Conservation (phyloP, 1,140 invertebrate genomes). For the Dendrolimus punctatus region DNA sequence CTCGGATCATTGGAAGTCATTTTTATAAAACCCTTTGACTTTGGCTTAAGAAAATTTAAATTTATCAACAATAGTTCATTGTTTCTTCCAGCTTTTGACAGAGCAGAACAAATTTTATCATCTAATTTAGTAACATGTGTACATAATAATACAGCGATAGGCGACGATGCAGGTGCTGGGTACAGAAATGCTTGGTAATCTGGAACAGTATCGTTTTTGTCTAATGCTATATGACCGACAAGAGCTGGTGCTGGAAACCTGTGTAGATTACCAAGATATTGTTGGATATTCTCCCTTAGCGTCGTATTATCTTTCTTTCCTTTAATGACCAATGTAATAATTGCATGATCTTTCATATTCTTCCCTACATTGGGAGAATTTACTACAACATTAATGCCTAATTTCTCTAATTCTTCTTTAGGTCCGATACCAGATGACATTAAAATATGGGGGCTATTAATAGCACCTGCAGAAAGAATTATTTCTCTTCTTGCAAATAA, state of each 20-base stretch:
- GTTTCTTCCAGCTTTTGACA: not conserved
- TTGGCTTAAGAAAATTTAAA: not conserved
- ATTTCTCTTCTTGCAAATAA: slow-evolving; percentile 63
- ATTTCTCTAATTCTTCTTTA: slow-evolving; percentile 41
- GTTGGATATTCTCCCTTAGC: not conserved
- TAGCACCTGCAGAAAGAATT: slow-evolving; percentile 67
- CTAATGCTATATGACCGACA: not conserved
- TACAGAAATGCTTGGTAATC: slow-evolving; percentile 7
- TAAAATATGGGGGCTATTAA: slow-evolving; percentile 67
- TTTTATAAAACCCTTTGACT: slow-evolving; percentile 1
- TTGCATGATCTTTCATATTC: slow-evolving; percentile 76
- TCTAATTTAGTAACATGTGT: not conserved
- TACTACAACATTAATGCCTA: slow-evolving; percentile 59
- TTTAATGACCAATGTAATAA: slow-evolving; percentile 32
- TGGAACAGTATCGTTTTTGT: slow-evolving; percentile 3
- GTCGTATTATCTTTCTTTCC: slow-evolving; percentile 8
- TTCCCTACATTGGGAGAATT: slow-evolving; percentile 77
- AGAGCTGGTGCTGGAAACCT: slow-evolving; percentile 4
- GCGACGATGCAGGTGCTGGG: not conserved
- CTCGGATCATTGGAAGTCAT: not conserved
- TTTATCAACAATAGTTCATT: not conserved
- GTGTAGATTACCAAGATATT: slow-evolving; percentile 1
- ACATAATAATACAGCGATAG: not conserved
- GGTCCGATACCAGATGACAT: slow-evolving; percentile 62
- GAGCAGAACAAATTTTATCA: not conserved